These are phyloP conservation scores for Sceloporus undulatus DNA, from an alignment of 2,113 vertebrate genomes.

Conservation along the genomic window DNA sequence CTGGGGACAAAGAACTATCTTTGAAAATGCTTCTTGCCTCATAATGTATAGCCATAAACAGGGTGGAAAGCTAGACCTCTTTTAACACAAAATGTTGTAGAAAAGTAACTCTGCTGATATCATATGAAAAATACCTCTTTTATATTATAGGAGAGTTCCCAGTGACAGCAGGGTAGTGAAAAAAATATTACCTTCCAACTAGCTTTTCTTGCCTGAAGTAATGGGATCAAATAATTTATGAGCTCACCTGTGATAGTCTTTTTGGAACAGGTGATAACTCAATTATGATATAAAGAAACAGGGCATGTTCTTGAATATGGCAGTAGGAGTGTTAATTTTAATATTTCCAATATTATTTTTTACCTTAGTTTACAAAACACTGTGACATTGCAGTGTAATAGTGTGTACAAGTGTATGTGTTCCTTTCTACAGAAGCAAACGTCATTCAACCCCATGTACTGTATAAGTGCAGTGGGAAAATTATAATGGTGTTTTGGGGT, in stretches of 20 bases:
- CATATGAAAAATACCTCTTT: constrained; percentile 9
- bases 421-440: too few relatives aligned
- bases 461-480: background rate
- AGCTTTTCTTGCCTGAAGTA: background rate
- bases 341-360: background rate
- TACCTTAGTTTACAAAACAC: background rate
- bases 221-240: constrained; percentile 10
- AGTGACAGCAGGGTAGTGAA: background rate
- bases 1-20: constrained; percentile 21
- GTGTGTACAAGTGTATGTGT: background rate
- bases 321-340: background rate
- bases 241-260: constrained; percentile 16
- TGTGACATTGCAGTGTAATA: background rate
- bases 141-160: constrained; percentile 1
- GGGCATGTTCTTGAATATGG: background rate
- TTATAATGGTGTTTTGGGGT: background rate
- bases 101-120: constrained; percentile 54
- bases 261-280: constrained; percentile 2
- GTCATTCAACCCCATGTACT: background rate
- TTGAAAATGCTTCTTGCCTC: constrained; percentile 59
- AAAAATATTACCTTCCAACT: background rate
- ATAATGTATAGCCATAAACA: constrained; percentile 35
- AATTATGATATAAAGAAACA: background rate
- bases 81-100: constrained; percentile 29
- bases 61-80: background rate